Evolutionary conservation across 1,140 invertebrate genomes (phyloP), one percentile per base, ranked within the genome.

Genomic region (Stegodyphus dumicola): DNA sequence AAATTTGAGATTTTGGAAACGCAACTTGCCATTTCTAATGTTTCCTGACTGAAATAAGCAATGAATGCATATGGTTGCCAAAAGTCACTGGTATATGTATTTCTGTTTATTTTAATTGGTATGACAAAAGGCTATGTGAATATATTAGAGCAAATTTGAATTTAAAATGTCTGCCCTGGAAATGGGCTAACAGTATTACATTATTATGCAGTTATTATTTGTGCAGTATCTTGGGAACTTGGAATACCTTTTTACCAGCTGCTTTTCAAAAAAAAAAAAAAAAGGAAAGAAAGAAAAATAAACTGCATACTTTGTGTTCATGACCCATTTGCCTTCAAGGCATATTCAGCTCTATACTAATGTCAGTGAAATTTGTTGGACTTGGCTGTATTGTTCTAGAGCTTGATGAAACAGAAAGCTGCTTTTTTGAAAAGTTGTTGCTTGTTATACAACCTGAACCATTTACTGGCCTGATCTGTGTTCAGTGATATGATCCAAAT

Each of bases 381-480:
- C 81, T 85, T 67, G 9, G 54, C 66, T 66, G 54, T 33, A 66
- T 75, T 73, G 48, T 33, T 64, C 60, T 49, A 54, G 52, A 83
- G 66, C 67, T 81, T 56, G 71, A 77, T 83, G 70, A 76, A 85
- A 85, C 81, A 76, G 81, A 69, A 75, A 76, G 81, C 81, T 85
- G 81, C 71, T 85, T 85, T 85, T 85, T 76, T 69, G 51, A 83
- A 64, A 85, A 85, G 81, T 85, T 85, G 81, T 85, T 85, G 81
- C 81, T 76, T 85, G 81, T 85, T 85, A 76, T 66, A 76, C 51
- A 67, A 85, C 52, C 71, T 84, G 73, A 75, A 75, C 71, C 33
- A 65, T 85, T 85, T 85, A 70, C 65, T 76, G 80, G 75, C 60
- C 80, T 65, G 74, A 76, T 73, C 69, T 85, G 52, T 70, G 80